These are phyloP conservation scores for Halcyon malimbica DNA, from an alignment of 2,113 vertebrate genomes.

Conservation along the genomic window DNA sequence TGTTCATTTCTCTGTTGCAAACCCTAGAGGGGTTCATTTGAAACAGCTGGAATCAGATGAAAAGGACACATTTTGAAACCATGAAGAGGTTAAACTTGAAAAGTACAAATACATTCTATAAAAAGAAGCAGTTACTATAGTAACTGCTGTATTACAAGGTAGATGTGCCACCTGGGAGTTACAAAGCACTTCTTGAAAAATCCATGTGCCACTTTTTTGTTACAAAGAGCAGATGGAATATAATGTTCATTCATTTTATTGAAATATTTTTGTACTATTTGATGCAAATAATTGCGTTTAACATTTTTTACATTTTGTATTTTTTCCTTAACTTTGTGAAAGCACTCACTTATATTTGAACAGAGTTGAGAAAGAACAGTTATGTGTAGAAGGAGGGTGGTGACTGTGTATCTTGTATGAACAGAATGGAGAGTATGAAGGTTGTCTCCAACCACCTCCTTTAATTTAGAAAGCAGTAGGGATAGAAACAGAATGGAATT, in stretches of 20 bases:
- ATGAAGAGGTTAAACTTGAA: conserved; percentile 61
- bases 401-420: neutral
- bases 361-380: neutral
- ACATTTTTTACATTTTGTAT: neutral
- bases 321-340: conserved; percentile 27
- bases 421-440: neutral
- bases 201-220: conserved; percentile 4
- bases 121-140: conserved; percentile 61
- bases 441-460: conserved; percentile 39
- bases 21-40: conserved; percentile 11
- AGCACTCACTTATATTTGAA: neutral
- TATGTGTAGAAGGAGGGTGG: neutral
- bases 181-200: conserved; percentile 65
- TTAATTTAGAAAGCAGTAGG: conserved; percentile 65
- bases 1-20: neutral
- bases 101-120: conserved; percentile 37
- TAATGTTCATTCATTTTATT: conserved; percentile 7
- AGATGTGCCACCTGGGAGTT: conserved; percentile 52
- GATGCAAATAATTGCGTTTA: neutral
- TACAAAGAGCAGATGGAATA: conserved; percentile 56
- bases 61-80: conserved; percentile 3
- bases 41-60: neutral
- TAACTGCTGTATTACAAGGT: conserved; percentile 24
- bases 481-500: conserved; percentile 31
- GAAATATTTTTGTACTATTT: neutral